These are phyloP conservation scores for Eupithecia insigniata DNA, from an alignment of 2,888 invertebrate genomes.

Conservation along the genomic window DNA sequence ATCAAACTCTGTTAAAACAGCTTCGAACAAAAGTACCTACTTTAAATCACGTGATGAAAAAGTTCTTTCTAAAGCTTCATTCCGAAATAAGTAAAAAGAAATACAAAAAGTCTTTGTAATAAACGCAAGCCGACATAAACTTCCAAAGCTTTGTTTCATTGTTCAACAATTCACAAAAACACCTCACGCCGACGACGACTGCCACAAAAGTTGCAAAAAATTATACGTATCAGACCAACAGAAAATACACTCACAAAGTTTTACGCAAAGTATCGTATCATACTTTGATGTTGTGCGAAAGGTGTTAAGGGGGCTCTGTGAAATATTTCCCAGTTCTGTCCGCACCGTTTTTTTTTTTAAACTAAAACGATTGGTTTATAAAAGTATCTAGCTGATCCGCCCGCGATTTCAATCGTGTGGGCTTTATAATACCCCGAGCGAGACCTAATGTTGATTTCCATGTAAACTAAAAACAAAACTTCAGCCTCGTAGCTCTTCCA, in stretches of 20 bases:
- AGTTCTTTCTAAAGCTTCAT: conserved; percentile 19
- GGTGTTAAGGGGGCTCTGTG: no score
- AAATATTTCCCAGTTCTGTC: no score
- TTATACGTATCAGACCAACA: conserved; percentile 2
- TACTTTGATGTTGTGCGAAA: background rate
- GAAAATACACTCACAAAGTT: conserved; percentile 12
- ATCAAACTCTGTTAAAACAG: conserved; percentile 4
- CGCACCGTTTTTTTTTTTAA: no score
- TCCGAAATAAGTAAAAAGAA: conserved; percentile 22
- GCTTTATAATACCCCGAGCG: no score
- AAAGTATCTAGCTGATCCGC: no score
- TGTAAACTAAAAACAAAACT: no score
- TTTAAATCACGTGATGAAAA: conserved; percentile 1
- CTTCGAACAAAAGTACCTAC: conserved; percentile 2
- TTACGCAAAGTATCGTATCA: no score
- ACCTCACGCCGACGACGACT: conserved; percentile 19
- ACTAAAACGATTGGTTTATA: no score
- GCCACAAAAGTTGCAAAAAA: conserved; percentile 22
- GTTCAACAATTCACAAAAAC: conserved; percentile 34
- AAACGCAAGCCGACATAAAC: conserved; percentile 27
- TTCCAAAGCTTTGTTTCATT: conserved; percentile 29
- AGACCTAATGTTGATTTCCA: no score
- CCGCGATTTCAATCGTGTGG: no score
- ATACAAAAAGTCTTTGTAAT: conserved; percentile 20
- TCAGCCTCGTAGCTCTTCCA: no score